Base-by-base conservation (phyloP, 2,797 vertebrate species). In the Sebastes vulpes region DNA sequence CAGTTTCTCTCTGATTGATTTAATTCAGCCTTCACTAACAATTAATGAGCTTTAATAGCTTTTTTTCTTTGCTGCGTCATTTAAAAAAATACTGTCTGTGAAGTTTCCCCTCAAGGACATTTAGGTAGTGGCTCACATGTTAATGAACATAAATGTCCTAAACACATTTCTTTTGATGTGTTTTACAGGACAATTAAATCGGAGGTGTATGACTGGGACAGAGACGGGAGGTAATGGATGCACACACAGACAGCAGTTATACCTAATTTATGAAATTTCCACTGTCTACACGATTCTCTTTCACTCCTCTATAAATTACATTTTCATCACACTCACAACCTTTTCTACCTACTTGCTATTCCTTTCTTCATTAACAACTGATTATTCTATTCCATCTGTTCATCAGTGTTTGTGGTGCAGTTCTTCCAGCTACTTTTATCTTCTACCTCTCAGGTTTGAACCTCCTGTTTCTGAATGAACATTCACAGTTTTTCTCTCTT, bases 151-250 rank as follows among this genome's bases (percentile, higher is more conserved):
- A 5, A 12, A 82, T 35, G 6, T 42, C 50, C 56, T 66, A 11
- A 56, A 72, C 28, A 8, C 1, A 50, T 69, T 35, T 75, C 50
- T 68, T 90, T 72, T 82, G 12, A 61, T 90, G 74, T 84, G 32
- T 86, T 87, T 88, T 74, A 72, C 83, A 94, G 91, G 58, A 87
- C 92, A 72, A 95, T 96, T 86, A 95, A 95, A 89, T 91, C 84
- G 73, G 93, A 96, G 88, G 90, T 95, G 48, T 93, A 94, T 60
- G 94, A 96, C 87, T 94, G 94, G 94, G 94, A 96, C 89, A 92
- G 95, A 89, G 95, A 95, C 2, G 93, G 94, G 63, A 95, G 93
- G 94, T 95, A 91, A 89, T 10, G 9, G 11, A 75, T 4, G 1
- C 29, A 32, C 23, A 14, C 64, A 46, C 58, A 54, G 35, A 71